These are phyloP conservation scores for Drosophila rubida DNA, from an alignment of 2,888 invertebrate genomes.

Conservation along the genomic window DNA sequence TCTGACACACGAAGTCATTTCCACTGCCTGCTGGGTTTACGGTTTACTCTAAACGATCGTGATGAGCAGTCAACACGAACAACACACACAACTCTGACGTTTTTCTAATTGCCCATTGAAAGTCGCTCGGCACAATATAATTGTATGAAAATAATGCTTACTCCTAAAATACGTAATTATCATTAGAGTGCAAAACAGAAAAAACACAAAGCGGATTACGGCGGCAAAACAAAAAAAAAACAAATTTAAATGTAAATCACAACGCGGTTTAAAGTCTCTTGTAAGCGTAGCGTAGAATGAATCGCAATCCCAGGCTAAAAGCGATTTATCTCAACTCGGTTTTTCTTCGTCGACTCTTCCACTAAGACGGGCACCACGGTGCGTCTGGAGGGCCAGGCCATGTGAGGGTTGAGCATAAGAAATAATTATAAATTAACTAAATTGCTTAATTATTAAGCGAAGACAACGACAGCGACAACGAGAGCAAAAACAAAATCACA, in stretches of 20 bases:
- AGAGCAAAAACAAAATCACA: constrained; percentile 22
- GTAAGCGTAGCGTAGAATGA: constrained; percentile 1
- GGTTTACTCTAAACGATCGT: constrained; percentile 4
- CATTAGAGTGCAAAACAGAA: constrained; percentile 8
- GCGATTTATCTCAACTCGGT: constrained; percentile 75
- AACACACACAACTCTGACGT: not conserved
- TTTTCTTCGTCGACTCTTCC: constrained; percentile 58
- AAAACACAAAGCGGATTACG: not conserved
- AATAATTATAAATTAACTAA: constrained; percentile 61
- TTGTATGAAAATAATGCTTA: constrained; percentile 1
- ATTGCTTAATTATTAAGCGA: constrained; percentile 51
- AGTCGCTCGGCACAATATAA: not conserved
- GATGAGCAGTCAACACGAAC: constrained; percentile 28
- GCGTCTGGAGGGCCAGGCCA: constrained; percentile 58
- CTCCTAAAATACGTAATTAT: constrained; percentile 12
- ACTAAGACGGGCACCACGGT: constrained; percentile 68
- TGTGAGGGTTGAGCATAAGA: constrained; percentile 26
- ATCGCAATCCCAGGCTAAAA: constrained; percentile 53
- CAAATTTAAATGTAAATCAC: constrained; percentile 58
- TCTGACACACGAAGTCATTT: constrained; percentile 21
- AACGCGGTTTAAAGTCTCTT: constrained; percentile 46
- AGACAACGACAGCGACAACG: constrained; percentile 9
- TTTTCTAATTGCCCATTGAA: not conserved
- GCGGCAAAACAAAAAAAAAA: constrained; percentile 2
- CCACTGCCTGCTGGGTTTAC: constrained; percentile 20